Evolutionary conservation across 2,113 vertebrate species (phyloP).

Genomic region (Atrichornis clamosus): DNA sequence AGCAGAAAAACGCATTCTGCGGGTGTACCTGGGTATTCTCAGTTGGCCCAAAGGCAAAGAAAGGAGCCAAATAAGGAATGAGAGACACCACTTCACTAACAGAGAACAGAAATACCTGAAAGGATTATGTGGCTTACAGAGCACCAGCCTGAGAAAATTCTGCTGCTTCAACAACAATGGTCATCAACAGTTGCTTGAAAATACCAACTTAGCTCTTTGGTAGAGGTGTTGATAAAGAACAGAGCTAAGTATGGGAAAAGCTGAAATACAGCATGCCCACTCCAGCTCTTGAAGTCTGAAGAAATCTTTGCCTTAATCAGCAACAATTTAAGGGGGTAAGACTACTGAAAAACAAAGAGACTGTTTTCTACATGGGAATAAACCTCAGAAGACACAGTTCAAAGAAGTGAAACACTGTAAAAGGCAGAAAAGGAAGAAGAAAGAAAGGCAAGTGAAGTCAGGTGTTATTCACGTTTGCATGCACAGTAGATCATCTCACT

Average conservation of each 20-base stretch:
- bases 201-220: background rate
- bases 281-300: background rate
- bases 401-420: background rate
- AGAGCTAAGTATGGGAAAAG: background rate
- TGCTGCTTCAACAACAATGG: background rate
- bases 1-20: background rate
- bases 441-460: background rate
- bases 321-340: background rate
- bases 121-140: background rate
- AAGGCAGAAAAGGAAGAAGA: background rate
- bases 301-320: background rate
- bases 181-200: fast-evolving
- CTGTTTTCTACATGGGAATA: background rate
- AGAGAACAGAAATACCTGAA: background rate
- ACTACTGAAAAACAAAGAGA: background rate
- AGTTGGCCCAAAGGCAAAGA: background rate
- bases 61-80: background rate
- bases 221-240: background rate
- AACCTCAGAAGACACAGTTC: background rate
- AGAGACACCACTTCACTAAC: background rate
- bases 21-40: background rate
- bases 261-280: background rate
- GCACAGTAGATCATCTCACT: background rate
- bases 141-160: background rate
- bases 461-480: background rate